These are phyloP conservation scores for Synodontis membranacea DNA, from an alignment of 2,113 vertebrate genomes.

Conservation along the genomic window DNA sequence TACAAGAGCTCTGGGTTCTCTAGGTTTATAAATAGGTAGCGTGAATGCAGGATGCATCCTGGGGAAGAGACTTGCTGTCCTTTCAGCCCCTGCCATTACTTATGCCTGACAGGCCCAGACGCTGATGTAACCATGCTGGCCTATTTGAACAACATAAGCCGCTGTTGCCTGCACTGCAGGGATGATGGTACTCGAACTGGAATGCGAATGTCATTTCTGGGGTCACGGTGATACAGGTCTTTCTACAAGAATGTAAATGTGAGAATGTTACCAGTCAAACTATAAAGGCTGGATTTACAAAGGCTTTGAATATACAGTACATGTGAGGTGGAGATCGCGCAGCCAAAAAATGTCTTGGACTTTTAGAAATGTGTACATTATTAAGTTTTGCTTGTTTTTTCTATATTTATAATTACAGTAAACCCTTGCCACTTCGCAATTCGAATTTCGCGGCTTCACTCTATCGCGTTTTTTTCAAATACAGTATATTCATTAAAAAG, in stretches of 20 bases:
- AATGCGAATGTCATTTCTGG: conserved; percentile 67
- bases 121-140: conserved; percentile 77
- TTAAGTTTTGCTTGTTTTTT: background rate
- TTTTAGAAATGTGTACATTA: background rate
- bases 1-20: conserved; percentile 53
- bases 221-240: conserved; percentile 67
- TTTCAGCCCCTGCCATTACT: conserved; percentile 77
- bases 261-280: conserved; percentile 39
- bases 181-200: conserved; percentile 69
- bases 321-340: background rate
- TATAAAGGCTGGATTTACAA: conserved; percentile 17
- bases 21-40: conserved; percentile 76
- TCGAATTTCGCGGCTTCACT: too few species aligned
- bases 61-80: conserved; percentile 74
- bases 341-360: background rate
- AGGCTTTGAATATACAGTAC: background rate
- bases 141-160: conserved; percentile 79
- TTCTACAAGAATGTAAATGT: conserved; percentile 57
- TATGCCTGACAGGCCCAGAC: conserved; percentile 77
- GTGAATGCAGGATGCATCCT: conserved; percentile 70
- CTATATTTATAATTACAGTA: too few species aligned
- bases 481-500: too few species aligned
- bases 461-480: too few species aligned
- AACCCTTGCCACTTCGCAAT: too few species aligned
- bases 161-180: conserved; percentile 65